These are phyloP conservation scores for Micromys minutus DNA, from an alignment of 2,113 vertebrate genomes.

Conservation along the genomic window DNA sequence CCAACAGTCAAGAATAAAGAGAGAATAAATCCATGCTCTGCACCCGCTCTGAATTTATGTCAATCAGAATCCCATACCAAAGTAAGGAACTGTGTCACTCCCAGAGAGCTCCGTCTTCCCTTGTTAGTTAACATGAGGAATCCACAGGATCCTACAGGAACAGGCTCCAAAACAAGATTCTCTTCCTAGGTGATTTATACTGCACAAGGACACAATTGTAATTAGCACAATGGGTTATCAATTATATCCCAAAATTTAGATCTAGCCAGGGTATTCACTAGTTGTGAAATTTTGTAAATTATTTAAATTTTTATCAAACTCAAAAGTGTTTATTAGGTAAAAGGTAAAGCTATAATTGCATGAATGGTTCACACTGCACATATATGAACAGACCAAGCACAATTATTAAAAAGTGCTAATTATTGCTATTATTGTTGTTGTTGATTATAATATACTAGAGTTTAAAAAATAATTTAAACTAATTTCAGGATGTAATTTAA, in stretches of 20 bases:
- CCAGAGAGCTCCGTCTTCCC: too few relatives aligned
- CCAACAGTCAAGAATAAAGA: neutral
- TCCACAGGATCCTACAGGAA: neutral
- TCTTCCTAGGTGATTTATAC: neutral
- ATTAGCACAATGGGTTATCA: neutral
- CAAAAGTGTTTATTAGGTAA: neutral
- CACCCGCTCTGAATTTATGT: neutral
- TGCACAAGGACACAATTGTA: neutral
- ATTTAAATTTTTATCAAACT: constrained; percentile 12
- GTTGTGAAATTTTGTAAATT: neutral
- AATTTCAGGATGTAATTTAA: neutral
- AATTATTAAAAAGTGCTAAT: neutral
- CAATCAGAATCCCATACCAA: neutral
- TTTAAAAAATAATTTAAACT: neutral
- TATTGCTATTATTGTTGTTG: neutral
- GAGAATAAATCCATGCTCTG: neutral
- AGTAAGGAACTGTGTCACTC: neutral
- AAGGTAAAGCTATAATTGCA: neutral
- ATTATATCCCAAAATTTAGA: neutral
- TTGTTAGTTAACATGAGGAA: neutral
- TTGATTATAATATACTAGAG: neutral
- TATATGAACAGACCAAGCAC: neutral
- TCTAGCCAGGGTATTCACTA: neutral
- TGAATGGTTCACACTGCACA: neutral
- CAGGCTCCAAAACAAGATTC: too few relatives aligned